Base-by-base conservation (phyloP, 2,113 vertebrate genomes). In the Willisornis vidua region DNA sequence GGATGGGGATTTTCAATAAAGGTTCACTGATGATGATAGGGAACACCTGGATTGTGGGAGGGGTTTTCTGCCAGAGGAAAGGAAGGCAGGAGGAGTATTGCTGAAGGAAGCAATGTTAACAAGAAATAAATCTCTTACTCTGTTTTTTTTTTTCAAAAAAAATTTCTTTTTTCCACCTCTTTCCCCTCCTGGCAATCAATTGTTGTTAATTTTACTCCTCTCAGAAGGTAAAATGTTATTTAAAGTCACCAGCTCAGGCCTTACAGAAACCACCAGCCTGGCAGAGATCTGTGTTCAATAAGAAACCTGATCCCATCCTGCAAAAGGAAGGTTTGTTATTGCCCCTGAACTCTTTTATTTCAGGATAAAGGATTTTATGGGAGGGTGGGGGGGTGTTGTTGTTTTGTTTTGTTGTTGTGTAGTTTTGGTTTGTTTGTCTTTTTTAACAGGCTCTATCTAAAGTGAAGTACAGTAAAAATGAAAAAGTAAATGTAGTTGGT, bases 1-100 rank as follows among this genome's bases (percentile, higher is more conserved):
- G 33, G n/a, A 6, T 16, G 6, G 13, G 5, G 26, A 0, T 1
- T 65, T 79, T 83, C 8, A 49, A 5, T 4, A 43, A 49, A 35
- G 28, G 8, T 67, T 89, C 29, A 13, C 7, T 87, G 37, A 41
- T 20, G 12, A 37, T 89, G 25, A 59, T 26, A 12, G 14, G n/a
- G 48, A 77, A n/a, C 33, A 78, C 29, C 71, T 88, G 52, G 33
- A 59, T 1, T 2, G 46, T 43, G 18, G 3, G 37, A 49, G 14
- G 37, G 15, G 16, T 41, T 86, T 90, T 70, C 20, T 81, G 48
- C 43, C 5, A 35, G 29, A 55, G 19, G 63, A 57, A 39, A 63
- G 19, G 16, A 13, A 33, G 19, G 41, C 7, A 55, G 58, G 76
- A 57, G 43, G 12, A 28, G 9, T 14, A 14, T 7, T 51, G 26